phyloP scores from a whole-genome alignment of 1,140 invertebrate species.

The Pseudobourletiella spinata region DNA sequence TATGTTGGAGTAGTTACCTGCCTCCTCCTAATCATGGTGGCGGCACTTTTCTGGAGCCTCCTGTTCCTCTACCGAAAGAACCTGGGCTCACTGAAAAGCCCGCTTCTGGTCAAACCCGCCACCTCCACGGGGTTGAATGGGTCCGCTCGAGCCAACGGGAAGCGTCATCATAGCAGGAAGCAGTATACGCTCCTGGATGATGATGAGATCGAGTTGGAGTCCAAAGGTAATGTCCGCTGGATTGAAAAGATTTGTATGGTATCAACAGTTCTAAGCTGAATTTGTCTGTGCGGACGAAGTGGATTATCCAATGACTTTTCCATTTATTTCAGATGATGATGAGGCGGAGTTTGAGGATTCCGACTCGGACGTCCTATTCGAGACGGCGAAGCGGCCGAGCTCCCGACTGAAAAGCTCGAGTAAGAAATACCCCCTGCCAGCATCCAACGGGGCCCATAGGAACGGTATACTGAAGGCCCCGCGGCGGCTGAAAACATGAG shows the following conservation, averaged over 20 bases:
- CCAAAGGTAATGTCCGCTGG: constrained; percentile 18
- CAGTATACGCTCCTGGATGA: constrained; percentile 54
- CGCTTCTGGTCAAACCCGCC: constrained; percentile 39
- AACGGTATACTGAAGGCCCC: constrained; percentile 38
- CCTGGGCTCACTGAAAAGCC: constrained; percentile 44
- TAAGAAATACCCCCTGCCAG: constrained; percentile 6
- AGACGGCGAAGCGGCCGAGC: constrained; percentile 42
- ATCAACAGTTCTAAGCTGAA: neutral
- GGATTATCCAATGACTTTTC: constrained; percentile 2
- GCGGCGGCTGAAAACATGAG: constrained; percentile 35
- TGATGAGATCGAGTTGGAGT: constrained; percentile 44
- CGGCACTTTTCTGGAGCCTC: constrained; percentile 59
- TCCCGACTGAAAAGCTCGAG: neutral
- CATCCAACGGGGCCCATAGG: constrained; percentile 10
- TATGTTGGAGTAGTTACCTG: constrained; percentile 71
- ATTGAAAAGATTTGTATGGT: neutral
- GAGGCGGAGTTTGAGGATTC: constrained; percentile 56
- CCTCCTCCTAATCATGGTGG: constrained; percentile 52
- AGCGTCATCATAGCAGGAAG: constrained; percentile 37
- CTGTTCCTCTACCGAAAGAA: constrained; percentile 56
- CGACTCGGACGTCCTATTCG: constrained; percentile 62
- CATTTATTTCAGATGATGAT: constrained; percentile 39
- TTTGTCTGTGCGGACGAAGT: neutral
- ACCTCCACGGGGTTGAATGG: constrained; percentile 1
- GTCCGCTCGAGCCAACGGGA: constrained; percentile 36